Evolutionary conservation across 2,113 vertebrate genomes (phyloP).

Genomic region (Ctenomys sociabilis): DNA sequence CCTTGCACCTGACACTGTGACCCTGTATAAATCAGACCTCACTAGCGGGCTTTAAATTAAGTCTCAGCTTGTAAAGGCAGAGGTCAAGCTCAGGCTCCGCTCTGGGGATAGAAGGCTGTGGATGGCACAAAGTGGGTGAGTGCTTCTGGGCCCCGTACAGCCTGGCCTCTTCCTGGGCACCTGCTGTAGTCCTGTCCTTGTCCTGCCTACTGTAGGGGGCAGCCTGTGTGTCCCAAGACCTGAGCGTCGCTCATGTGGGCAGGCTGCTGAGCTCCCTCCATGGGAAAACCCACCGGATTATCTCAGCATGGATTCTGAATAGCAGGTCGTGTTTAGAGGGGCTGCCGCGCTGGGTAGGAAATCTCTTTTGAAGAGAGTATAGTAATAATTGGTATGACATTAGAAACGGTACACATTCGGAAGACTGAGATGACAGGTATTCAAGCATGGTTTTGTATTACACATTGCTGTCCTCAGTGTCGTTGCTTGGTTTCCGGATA

Average conservation of each 20-base stretch:
- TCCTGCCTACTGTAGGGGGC: rapidly evolving
- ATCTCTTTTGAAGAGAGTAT: too few relatives aligned
- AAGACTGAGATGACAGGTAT: too few relatives aligned
- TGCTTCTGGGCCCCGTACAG: not conserved
- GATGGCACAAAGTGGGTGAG: too few relatives aligned
- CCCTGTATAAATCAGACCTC: rapidly evolving
- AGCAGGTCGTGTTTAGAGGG: rapidly evolving
- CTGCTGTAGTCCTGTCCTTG: rapidly evolving
- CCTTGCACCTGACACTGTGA: rapidly evolving
- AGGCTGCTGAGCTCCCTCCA: rapidly evolving
- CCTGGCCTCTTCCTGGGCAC: not conserved
- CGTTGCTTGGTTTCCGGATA: too few relatives aligned
- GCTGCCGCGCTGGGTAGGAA: rapidly evolving
- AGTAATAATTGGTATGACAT: too few relatives aligned
- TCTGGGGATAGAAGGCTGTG: not conserved
- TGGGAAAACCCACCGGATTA: rapidly evolving
- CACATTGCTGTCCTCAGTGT: too few relatives aligned
- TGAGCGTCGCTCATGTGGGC: rapidly evolving
- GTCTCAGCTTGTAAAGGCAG: rapidly evolving
- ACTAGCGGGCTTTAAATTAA: rapidly evolving
- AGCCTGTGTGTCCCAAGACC: rapidly evolving
- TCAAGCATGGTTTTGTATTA: too few relatives aligned
- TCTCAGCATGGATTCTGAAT: not conserved
- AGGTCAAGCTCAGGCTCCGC: not conserved
- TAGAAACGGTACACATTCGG: too few relatives aligned